Evolutionary conservation across 2,888 invertebrate genomes (phyloP).

Genomic region (Sarcophaga variegata): DNA sequence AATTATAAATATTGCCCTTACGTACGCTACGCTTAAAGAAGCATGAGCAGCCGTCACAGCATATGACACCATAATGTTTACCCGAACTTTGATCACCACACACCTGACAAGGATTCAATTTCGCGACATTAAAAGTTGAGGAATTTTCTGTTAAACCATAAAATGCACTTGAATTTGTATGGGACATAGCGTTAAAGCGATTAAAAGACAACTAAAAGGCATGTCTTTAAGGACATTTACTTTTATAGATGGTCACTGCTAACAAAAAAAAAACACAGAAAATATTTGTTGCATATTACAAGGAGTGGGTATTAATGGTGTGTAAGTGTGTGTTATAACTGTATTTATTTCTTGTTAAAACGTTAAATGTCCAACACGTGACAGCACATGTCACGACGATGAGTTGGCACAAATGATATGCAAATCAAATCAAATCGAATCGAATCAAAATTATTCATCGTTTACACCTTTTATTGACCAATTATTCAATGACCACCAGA

Average conservation of each 20-base stretch:
- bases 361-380: constrained; percentile 64
- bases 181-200: constrained; percentile 20
- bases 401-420: constrained; percentile 78
- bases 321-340: constrained; percentile 14
- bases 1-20: constrained; percentile 87
- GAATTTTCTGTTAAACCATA: constrained; percentile 43
- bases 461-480: constrained; percentile 69
- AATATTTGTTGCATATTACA: constrained; percentile 44
- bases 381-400: constrained; percentile 67
- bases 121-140: neutral
- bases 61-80: constrained; percentile 92
- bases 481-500: constrained; percentile 59
- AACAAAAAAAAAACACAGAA: neutral
- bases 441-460: constrained; percentile 70
- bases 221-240: constrained; percentile 38
- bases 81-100: constrained; percentile 93
- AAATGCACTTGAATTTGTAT: constrained; percentile 50
- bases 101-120: constrained; percentile 84
- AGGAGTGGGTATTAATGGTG: neutral
- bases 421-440: constrained; percentile 78
- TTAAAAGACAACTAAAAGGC: constrained; percentile 47
- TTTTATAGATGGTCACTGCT: constrained; percentile 55
- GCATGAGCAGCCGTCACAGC: constrained; percentile 94
- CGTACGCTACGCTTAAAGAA: constrained; percentile 93
- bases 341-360: constrained; percentile 54